These are phyloP conservation scores for Plusia festucae DNA, from an alignment of 2,888 invertebrate species.

Conservation along the genomic window DNA sequence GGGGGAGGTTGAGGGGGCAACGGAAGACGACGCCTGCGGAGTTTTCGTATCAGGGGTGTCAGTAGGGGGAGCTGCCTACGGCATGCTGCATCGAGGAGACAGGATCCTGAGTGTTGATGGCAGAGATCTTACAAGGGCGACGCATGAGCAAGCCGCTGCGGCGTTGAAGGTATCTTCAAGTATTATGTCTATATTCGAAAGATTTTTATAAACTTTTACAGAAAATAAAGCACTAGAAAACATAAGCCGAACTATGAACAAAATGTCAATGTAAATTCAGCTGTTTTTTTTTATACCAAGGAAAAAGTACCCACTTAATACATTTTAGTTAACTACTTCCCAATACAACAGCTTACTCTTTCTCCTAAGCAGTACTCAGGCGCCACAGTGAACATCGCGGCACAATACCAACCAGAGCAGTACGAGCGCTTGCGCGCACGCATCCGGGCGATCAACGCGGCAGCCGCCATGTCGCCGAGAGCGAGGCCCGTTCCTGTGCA, in stretches of 20 bases:
- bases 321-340: no score
- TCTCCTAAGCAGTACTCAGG: constrained; percentile 80
- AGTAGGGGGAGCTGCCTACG: constrained; percentile 82
- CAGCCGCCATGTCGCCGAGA: constrained; percentile 79
- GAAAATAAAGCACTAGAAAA: no score
- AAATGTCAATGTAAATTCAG: no score
- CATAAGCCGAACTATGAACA: no score
- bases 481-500: constrained; percentile 79
- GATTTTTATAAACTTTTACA: background rate
- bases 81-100: constrained; percentile 91
- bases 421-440: constrained; percentile 86
- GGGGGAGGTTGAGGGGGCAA: constrained; percentile 75
- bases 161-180: constrained; percentile 84
- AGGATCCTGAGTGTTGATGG: constrained; percentile 93
- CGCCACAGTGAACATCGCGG: constrained; percentile 84
- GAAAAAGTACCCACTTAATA: no score
- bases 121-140: constrained; percentile 92
- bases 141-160: constrained; percentile 94
- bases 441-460: constrained; percentile 86
- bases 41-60: constrained; percentile 87
- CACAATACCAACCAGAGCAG: constrained; percentile 87
- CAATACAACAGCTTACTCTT: no score
- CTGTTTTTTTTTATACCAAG: no score
- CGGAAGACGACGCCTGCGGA: constrained; percentile 83
- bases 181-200: background rate